These are phyloP conservation scores for Heteropelma amictum DNA, from an alignment of 2,888 invertebrate species.

Conservation along the genomic window DNA sequence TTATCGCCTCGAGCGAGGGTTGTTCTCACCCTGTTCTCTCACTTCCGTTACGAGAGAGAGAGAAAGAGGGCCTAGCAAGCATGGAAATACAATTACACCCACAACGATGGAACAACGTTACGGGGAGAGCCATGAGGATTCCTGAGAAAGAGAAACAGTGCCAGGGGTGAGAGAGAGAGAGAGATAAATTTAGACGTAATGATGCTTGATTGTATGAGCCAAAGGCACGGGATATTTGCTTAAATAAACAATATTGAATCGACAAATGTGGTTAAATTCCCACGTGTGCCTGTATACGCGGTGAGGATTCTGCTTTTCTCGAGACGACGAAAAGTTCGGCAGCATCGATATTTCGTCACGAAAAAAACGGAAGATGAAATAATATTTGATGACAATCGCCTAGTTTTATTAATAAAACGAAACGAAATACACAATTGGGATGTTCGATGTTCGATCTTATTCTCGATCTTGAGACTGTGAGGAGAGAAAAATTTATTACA, in stretches of 20 bases:
- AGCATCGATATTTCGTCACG: too few relatives aligned
- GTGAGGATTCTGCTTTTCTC: too few relatives aligned
- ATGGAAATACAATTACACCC: conserved; percentile 76
- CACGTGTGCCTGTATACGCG: conserved; percentile 59
- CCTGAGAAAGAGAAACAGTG: conserved; percentile 7
- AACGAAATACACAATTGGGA: too few relatives aligned
- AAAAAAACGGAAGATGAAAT: too few relatives aligned
- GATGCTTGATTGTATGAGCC: conserved; percentile 76
- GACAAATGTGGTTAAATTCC: conserved; percentile 67
- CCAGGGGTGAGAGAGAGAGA: conserved; percentile 17
- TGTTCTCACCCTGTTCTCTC: conserved; percentile 17
- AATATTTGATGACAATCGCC: too few relatives aligned
- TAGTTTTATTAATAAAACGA: too few relatives aligned
- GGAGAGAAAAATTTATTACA: too few relatives aligned
- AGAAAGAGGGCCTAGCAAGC: conserved; percentile 62
- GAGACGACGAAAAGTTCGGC: too few relatives aligned
- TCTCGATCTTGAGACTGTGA: too few relatives aligned
- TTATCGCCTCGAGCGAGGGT: conserved; percentile 26
- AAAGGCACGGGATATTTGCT: conserved; percentile 74
- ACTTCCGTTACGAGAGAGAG: neutral
- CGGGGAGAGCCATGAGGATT: conserved; percentile 23
- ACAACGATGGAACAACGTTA: conserved; percentile 63
- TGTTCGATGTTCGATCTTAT: too few relatives aligned
- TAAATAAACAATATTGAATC: conserved; percentile 76
- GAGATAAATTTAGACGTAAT: conserved; percentile 66